Percentiles rank a stretch among this genome's conserved stretches.
These are phyloP conservation scores for Drosophila emarginata DNA, from an alignment of 2,888 invertebrate genomes.

Conservation along the genomic window DNA sequence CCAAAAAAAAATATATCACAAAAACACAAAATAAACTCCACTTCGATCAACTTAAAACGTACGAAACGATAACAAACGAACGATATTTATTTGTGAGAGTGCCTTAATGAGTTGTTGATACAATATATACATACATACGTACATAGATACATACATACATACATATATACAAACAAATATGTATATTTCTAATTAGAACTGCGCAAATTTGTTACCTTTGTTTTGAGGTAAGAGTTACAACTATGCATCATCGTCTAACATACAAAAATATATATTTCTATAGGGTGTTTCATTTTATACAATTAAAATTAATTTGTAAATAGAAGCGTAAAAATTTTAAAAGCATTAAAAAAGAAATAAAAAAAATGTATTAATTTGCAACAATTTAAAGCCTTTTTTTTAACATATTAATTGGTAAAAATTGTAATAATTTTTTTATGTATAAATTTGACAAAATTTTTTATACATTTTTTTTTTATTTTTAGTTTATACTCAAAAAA, in stretches of 20 bases:
- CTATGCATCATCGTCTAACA: neutral
- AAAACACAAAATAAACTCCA: constrained; percentile 22
- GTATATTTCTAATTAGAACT: constrained; percentile 59
- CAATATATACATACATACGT: constrained; percentile 19
- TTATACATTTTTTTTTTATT: neutral
- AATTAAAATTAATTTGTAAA: neutral
- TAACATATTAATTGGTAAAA: neutral
- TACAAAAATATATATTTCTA: neutral
- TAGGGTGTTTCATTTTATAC: neutral
- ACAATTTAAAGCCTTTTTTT: neutral
- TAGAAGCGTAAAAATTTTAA: neutral
- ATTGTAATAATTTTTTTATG: neutral
- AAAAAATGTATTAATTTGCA: neutral
- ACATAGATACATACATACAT: constrained; percentile 22
- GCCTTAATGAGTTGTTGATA: constrained; percentile 25
- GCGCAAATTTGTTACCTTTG: constrained; percentile 62
- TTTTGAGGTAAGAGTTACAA: constrained; percentile 38
- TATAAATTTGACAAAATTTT: neutral
- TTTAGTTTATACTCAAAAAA: neutral
- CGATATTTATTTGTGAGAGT: constrained; percentile 12
- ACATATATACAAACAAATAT: constrained; percentile 19
- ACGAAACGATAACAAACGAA: constrained; percentile 15
- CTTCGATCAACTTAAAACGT: constrained; percentile 35
- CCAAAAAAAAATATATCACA: constrained; percentile 4
- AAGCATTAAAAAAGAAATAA: neutral